These are phyloP conservation scores for Drosophila kanapiae DNA, from an alignment of 1,140 invertebrate genomes.

Conservation along the genomic window DNA sequence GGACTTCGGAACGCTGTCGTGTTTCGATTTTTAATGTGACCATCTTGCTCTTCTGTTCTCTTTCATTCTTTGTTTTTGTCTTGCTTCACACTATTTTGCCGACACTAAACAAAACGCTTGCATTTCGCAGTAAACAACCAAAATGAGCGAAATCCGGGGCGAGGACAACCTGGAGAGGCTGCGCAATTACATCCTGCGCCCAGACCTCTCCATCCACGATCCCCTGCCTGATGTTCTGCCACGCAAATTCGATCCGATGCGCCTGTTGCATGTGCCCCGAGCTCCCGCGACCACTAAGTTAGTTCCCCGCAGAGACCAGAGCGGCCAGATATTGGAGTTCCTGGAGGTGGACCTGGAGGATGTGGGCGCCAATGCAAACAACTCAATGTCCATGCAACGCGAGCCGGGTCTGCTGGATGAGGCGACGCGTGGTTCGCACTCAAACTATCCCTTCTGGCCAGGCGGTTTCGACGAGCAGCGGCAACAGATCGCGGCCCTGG, in stretches of 20 bases:
- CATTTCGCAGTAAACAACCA: not conserved
- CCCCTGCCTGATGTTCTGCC: slow-evolving; percentile 74
- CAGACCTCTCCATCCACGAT: slow-evolving; percentile 75
- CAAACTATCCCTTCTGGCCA: slow-evolving; percentile 92
- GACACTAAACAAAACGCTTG: slow-evolving; percentile 12
- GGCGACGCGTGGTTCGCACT: slow-evolving; percentile 89
- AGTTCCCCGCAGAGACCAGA: slow-evolving; percentile 89
- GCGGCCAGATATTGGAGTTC: slow-evolving; percentile 89
- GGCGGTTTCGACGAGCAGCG: slow-evolving; percentile 90
- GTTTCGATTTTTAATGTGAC: slow-evolving; percentile 11
- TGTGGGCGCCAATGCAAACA: slow-evolving; percentile 89
- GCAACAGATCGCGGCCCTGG: slow-evolving; percentile 66
- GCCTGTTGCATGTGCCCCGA: slow-evolving; percentile 70
- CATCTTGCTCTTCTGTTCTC: not conserved
- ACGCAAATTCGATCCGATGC: slow-evolving; percentile 66
- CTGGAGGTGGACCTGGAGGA: slow-evolving; percentile 88
- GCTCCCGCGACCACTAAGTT: slow-evolving; percentile 73
- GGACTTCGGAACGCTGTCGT: not conserved
- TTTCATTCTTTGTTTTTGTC: slow-evolving; percentile 12
- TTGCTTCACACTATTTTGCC: slow-evolving; percentile 5
- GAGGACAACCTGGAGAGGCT: slow-evolving; percentile 69
- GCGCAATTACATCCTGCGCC: slow-evolving; percentile 72
- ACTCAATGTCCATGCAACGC: slow-evolving; percentile 91
- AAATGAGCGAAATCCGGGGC: slow-evolving; percentile 51
- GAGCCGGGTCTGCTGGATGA: slow-evolving; percentile 87